Evolutionary conservation across 2,888 invertebrate genomes (phyloP).

Genomic region (Metalampra italica): DNA sequence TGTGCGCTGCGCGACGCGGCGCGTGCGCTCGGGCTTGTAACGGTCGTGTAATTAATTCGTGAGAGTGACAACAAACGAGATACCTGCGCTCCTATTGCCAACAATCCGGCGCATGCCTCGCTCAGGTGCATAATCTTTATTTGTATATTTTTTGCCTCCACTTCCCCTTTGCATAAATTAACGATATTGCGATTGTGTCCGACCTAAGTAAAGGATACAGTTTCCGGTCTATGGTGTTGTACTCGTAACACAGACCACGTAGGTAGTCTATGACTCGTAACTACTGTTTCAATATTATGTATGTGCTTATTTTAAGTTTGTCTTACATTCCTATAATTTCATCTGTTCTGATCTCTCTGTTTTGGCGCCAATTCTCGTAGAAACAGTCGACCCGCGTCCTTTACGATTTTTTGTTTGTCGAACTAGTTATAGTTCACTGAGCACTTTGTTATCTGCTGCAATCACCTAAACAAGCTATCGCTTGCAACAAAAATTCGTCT

Average conservation of each 20-base stretch:
- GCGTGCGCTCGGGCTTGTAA: conserved; percentile 39
- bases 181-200: conserved; percentile 50
- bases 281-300: no score
- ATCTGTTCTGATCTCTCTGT: conserved; percentile 9
- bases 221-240: not conserved
- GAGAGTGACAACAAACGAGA: conserved; percentile 44
- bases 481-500: conserved; percentile 31
- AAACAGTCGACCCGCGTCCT: conserved; percentile 18
- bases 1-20: conserved; percentile 13
- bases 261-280: no score
- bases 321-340: not conserved
- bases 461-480: conserved; percentile 39
- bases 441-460: conserved; percentile 62
- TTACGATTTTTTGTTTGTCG: conserved; percentile 54
- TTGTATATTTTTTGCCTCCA: conserved; percentile 60
- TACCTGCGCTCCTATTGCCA: conserved; percentile 51
- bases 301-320: no score
- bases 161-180: conserved; percentile 78
- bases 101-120: conserved; percentile 51
- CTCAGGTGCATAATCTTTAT: conserved; percentile 76
- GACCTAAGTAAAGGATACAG: conserved; percentile 23
- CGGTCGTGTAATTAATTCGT: conserved; percentile 65
- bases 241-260: no score
- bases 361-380: conserved; percentile 24
- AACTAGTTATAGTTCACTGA: conserved; percentile 70